These are phyloP conservation scores for Metridium senile DNA, from an alignment of 92 coral and sea anemone species.

Conservation along the genomic window DNA sequence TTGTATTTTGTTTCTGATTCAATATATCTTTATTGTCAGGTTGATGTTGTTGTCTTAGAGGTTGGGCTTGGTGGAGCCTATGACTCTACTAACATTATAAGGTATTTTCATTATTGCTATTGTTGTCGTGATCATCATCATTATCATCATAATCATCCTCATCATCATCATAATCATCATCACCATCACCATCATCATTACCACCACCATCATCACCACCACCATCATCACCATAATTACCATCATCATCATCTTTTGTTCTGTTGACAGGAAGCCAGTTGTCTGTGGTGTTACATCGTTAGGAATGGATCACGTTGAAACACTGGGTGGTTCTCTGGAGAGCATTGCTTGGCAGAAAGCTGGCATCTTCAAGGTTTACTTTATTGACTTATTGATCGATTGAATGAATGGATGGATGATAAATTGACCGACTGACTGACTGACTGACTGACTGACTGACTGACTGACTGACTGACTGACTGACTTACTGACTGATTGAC, in stretches of 20 bases:
- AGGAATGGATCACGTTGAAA: slow-evolving; percentile 91
- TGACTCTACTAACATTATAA: slow-evolving; percentile 90
- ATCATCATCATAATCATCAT: not conserved
- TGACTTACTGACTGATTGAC: no score
- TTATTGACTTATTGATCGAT: not conserved
- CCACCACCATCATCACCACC: not conserved
- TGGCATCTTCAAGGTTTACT: slow-evolving; percentile 93
- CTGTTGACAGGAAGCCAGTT: slow-evolving; percentile 75
- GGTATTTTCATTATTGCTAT: slow-evolving; percentile 33
- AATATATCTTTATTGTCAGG: slow-evolving; percentile 44
- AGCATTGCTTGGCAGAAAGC: slow-evolving; percentile 99
- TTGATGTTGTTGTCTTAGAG: slow-evolving; percentile 91
- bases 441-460: no score
- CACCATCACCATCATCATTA: not conserved
- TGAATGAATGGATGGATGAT: not conserved
- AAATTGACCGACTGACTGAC: no score
- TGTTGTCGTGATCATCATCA: not conserved
- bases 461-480: no score
- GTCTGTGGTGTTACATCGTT: slow-evolving; percentile 96
- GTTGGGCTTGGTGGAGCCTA: slow-evolving; percentile 99
- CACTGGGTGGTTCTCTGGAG: slow-evolving; percentile 83
- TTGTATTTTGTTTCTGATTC: not conserved
- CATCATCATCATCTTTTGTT: not conserved
- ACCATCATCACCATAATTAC: not conserved
- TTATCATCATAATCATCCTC: not conserved